A percentile compares a stretch with the other conserved stretches of the same genome.
phyloP scores from a whole-genome alignment of 1,140 invertebrate species.

The Nixonia krombeini region DNA sequence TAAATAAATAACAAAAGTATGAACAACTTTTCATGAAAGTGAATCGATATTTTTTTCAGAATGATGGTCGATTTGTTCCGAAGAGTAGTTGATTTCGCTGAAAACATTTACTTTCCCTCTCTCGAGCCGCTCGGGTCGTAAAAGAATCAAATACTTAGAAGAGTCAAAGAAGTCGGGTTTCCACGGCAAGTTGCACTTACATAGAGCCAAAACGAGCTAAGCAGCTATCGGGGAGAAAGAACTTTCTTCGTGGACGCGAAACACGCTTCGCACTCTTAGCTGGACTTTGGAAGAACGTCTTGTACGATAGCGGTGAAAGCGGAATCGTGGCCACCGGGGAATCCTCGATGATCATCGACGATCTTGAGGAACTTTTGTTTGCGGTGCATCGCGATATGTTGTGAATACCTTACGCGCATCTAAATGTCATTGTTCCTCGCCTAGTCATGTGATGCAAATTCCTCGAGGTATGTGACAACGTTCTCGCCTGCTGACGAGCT shows the following conservation, averaged over 20 bases:
- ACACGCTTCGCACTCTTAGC: conserved; percentile 22
- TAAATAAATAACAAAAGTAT: too few relatives aligned
- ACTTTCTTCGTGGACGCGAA: conserved; percentile 62
- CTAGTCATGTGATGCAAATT: conserved; percentile 20
- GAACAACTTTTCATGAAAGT: too few relatives aligned
- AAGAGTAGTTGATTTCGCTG: too few relatives aligned
- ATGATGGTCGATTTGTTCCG: too few relatives aligned
- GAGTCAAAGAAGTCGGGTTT: conserved; percentile 4
- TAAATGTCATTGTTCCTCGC: too few relatives aligned
- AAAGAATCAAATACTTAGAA: too few relatives aligned
- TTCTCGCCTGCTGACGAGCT: too few relatives aligned
- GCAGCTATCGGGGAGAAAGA: conserved; percentile 48
- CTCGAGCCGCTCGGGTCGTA: too few relatives aligned
- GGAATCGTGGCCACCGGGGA: conserved; percentile 23
- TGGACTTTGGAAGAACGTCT: conserved; percentile 39
- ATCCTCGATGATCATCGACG: conserved; percentile 39
- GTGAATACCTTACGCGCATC: conserved; percentile 6
- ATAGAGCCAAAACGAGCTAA: conserved; percentile 18
- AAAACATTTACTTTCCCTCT: too few relatives aligned
- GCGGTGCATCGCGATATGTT: conserved; percentile 15
- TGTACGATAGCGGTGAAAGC: conserved; percentile 60
- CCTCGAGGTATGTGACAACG: too few relatives aligned
- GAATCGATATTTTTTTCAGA: too few relatives aligned
- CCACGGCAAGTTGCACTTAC: conserved; percentile 25
- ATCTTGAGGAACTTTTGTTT: conserved; percentile 26